Evolutionary conservation across 2,888 invertebrate species (phyloP), one percentile per base, ranked within the genome.

Genomic region (Acrocera orbiculus): DNA sequence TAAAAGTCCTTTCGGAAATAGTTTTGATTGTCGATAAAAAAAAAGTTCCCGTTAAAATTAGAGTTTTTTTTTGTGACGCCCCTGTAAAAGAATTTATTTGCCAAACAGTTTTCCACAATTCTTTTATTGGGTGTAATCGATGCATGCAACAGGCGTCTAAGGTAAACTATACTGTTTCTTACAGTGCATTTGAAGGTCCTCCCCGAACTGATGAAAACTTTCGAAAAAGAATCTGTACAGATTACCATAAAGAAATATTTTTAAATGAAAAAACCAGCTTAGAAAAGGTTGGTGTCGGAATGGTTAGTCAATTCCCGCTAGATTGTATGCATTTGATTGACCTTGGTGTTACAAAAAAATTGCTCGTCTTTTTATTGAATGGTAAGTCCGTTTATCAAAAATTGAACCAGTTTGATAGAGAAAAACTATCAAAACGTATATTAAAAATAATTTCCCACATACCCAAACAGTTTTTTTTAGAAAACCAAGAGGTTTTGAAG

Each of bases 401-500:
- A 26, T 13, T 32, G 13, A 32, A 10, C 3, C 13, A 9, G 5
- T 4, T n/a, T 3, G 24, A 26, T 4, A 32, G 17, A 14, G 13
- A 11, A 4, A n/a, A 8, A 10, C 6, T 32, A 8, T 32, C 32
- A 4, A 17, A 5, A 16, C 8, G 17, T 14, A n/a, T 26, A 10
- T 10, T 13, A 8, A 17, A 25, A 6, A 8, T 25, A 4, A 10
- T n/a, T 11, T 9, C 16, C 10, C 23, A 14, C 14, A 35, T 39
- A 8, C 35, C 35, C 5, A 37, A 28, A n/a, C n/a, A 16, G 37
- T 37, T 31, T 41, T 39, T 29, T 11, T 27, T n/a, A 27, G 41
- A 33, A 37, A 37, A 27, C 39, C 37, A 4, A 36, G 41, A 30
- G 17, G 22, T 23, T 34, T 39, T 16, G 41, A 39, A 4, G 37